Evolutionary conservation across 2,888 invertebrate genomes (phyloP).

Genomic region (Danaus chrysippus): DNA sequence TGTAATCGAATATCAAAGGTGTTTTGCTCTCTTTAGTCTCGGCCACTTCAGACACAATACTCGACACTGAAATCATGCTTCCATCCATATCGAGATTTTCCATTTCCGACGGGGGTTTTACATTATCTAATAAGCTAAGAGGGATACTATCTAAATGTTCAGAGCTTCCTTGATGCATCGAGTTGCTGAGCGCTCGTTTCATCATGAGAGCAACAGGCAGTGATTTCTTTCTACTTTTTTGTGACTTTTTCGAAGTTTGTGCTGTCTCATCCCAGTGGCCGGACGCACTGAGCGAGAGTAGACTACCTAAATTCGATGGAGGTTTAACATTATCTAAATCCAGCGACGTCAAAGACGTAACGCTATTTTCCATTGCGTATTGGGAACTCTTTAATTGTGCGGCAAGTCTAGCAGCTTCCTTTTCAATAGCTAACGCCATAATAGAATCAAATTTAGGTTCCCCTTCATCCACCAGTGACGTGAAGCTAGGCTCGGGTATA

Average conservation of each 20-base stretch:
- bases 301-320: constrained; percentile 86
- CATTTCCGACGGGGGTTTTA: constrained; percentile 91
- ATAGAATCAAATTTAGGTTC: constrained; percentile 79
- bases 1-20: constrained; percentile 78
- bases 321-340: constrained; percentile 88
- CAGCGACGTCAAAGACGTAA: constrained; percentile 79
- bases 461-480: constrained; percentile 69
- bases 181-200: constrained; percentile 83
- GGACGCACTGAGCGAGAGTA: constrained; percentile 76
- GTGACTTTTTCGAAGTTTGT: constrained; percentile 53
- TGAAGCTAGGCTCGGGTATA: constrained; percentile 57
- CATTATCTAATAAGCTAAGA: constrained; percentile 85
- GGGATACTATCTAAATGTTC: constrained; percentile 82
- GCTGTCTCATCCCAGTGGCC: constrained; percentile 72
- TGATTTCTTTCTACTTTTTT: constrained; percentile 82
- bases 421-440: constrained; percentile 85
- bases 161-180: constrained; percentile 74
- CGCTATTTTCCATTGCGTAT: constrained; percentile 77
- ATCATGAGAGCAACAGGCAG: constrained; percentile 85
- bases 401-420: constrained; percentile 85
- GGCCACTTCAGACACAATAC: constrained; percentile 88
- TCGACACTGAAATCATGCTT: constrained; percentile 91
- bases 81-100: constrained; percentile 88
- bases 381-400: constrained; percentile 58
- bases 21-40: constrained; percentile 70